A percentile compares a stretch with the other conserved stretches of the same genome.
phyloP scores from a whole-genome alignment of 2,113 vertebrate species.

The Bos indicus region DNA sequence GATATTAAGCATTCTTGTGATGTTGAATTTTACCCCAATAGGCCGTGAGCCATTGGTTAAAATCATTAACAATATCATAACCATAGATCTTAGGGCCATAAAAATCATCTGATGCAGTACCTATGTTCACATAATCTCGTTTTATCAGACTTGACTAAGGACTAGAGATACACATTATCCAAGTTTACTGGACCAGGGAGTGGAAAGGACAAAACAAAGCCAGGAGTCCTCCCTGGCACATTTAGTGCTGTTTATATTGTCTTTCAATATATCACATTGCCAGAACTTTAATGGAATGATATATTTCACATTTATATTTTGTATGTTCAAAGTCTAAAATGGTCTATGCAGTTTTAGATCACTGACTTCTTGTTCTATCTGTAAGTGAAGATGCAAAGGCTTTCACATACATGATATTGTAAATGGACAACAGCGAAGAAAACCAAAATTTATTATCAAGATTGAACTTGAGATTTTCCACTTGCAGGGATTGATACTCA shows the following conservation, averaged over 20 bases:
- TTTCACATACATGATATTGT: not conserved
- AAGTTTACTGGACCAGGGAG: not conserved
- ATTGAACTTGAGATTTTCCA: slow-evolving; percentile 22
- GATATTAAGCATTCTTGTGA: slow-evolving; percentile 11
- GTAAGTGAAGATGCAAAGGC: slow-evolving; percentile 21
- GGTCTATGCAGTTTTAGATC: not conserved
- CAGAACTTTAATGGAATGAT: not conserved
- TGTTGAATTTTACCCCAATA: slow-evolving; percentile 5
- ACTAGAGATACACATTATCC: not conserved
- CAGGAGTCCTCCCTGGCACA: not conserved
- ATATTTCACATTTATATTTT: not conserved
- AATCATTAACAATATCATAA: slow-evolving; percentile 23
- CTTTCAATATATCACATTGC: not conserved
- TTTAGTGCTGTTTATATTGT: not conserved
- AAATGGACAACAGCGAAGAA: not conserved
- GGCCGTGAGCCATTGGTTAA: not conserved
- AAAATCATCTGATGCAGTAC: slow-evolving; percentile 20
- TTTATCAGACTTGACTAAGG: not conserved
- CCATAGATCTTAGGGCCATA: not conserved
- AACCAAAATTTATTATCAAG: slow-evolving; percentile 4
- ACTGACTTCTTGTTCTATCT: not conserved
- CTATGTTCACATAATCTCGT: not conserved
- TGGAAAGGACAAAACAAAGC: not conserved
- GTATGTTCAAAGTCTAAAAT: not conserved
- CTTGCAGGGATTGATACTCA: not conserved